Evolutionary conservation across 2,888 invertebrate species (phyloP), one percentile per base, ranked within the genome.

Genomic region (Sabatieria punctata): DNA sequence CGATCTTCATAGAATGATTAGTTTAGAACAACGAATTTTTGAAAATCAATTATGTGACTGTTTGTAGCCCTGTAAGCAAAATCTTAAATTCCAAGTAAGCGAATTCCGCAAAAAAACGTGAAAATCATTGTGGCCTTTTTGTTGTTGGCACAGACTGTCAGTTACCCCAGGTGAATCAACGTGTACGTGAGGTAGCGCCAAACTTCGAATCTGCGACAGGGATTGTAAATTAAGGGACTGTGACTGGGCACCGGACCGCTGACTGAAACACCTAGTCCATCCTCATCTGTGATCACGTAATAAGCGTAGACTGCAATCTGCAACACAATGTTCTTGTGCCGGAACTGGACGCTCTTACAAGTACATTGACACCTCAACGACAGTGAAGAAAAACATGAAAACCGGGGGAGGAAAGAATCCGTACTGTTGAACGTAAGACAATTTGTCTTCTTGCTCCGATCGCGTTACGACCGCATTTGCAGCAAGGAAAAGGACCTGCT

Each of bases 291-390:
- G 18, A 70, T 63, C 2, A 71, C 73, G 55, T 75, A 74, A 48
- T 70, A 70, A 11, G 72, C 60, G 60, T 74, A 75, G 21, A 74
- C 63, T 18, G 65, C 67, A 26, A 74, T 57, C 71, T 74, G 65
- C 26, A 48, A 54, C 38, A 36, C 53, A 55, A 82, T n/a, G n/a
- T n/a, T n/a, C n/a, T n/a, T n/a, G n/a, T n/a, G n/a, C n/a, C n/a
- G n/a, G n/a, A n/a, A n/a, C n/a, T n/a, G n/a, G n/a, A n/a, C n/a
- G n/a, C n/a, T n/a, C n/a, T n/a, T n/a, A n/a, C n/a, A n/a, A n/a
- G n/a, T n/a, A n/a, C n/a, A n/a, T n/a, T n/a, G n/a, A n/a, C 91
- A 89, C 85, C 75, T 91, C 86, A 55, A 86, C 71, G 49, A 89
- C 60, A 3, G 85, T 86, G 58, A 93, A 79, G 50, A 85, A 70